Evolutionary conservation across 2,797 vertebrate species (phyloP), one percentile per base, ranked within the genome.

Genomic region (Aeoliscus strigatus): DNA sequence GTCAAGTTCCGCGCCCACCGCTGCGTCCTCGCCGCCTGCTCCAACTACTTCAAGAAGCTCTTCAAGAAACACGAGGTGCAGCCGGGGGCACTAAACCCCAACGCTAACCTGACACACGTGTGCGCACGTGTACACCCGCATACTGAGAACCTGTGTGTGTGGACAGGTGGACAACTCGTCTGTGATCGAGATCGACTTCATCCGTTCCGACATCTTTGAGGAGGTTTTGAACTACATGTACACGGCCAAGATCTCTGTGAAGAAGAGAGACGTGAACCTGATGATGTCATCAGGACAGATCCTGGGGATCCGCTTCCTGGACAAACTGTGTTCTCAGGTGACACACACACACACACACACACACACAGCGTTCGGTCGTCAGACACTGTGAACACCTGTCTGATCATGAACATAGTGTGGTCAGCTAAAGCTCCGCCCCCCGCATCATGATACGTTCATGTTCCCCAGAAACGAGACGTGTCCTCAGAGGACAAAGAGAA

Each of bases 211-310:
- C 42, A 96, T 96, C 77, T 97, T 96, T 34, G 94, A 96, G 35
- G 94, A 96, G 75, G 94, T 97, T 57, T 88, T 97, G 16, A 95
- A 96, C 64, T 97, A 96, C 75, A 96, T 97, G 93, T 97, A 97
- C 75, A 97, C 94, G 0, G 91, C 94, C 6, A 83, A 94, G 67
- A 92, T 97, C 58, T 93, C 93, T 0, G 94, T 97, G 39, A 89
- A 94, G 65, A 95, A 94, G 70, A 94, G 96, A 80, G 94, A 97
- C 77, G 93, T 96, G 51, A 96, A 97, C 59, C 82, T 96, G 82
- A 95, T 97, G 93, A 96, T 96, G 93, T 95, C 93, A 0, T 96
- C 93, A 0, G 94, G 93, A 3, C 94, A 96, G 75, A 95, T 96
- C 41, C 88, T 97, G 0, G 94, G 94, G 1, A 96, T 97, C 81